A percentile compares a stretch with the other conserved stretches of the same genome.
These are phyloP conservation scores for Philypnodon macrostomus DNA, from an alignment of 2,797 vertebrate species.

Conservation along the genomic window DNA sequence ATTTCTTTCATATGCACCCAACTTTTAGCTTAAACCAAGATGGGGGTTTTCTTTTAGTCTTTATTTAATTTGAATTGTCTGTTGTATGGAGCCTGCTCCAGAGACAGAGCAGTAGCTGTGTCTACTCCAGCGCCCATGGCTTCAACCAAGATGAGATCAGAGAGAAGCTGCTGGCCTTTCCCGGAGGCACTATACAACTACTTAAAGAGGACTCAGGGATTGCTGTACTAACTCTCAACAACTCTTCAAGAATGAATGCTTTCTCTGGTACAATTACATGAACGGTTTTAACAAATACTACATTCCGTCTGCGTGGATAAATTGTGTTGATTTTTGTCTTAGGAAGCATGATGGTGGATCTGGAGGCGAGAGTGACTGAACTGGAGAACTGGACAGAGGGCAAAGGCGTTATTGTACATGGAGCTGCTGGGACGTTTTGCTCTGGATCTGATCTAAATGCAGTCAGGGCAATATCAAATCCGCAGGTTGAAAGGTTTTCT, in stretches of 20 bases:
- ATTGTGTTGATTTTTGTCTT: slow-evolving; percentile 13
- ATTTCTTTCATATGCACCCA: no score
- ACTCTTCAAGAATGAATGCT: slow-evolving; percentile 89
- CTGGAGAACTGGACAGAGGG: slow-evolving; percentile 90
- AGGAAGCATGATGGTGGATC: slow-evolving; percentile 95
- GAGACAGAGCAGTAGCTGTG: slow-evolving; percentile 54
- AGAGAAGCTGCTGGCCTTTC: slow-evolving; percentile 79
- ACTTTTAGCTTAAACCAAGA: no score
- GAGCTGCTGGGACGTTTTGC: slow-evolving; percentile 88
- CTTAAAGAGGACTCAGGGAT: slow-evolving; percentile 82
- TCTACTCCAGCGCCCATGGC: slow-evolving; percentile 74
- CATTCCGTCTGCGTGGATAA: neutral
- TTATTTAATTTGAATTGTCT: neutral
- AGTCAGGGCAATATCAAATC: slow-evolving; percentile 81
- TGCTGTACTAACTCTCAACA: slow-evolving; percentile 88
- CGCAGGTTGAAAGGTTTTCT: slow-evolving; percentile 81
- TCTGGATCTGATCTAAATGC: slow-evolving; percentile 91
- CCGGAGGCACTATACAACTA: slow-evolving; percentile 87
- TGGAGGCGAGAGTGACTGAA: slow-evolving; percentile 85
- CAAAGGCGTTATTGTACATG: slow-evolving; percentile 88
- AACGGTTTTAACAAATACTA: neutral
- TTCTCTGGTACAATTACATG: slow-evolving; percentile 82
- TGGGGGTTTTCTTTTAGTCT: no score
- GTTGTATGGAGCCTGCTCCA: slow-evolving; percentile 52
- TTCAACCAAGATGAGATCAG: slow-evolving; percentile 79